Conservation (phyloP, 2,113 vertebrate genomes). For the Balaenoptera acutorostrata region DNA sequence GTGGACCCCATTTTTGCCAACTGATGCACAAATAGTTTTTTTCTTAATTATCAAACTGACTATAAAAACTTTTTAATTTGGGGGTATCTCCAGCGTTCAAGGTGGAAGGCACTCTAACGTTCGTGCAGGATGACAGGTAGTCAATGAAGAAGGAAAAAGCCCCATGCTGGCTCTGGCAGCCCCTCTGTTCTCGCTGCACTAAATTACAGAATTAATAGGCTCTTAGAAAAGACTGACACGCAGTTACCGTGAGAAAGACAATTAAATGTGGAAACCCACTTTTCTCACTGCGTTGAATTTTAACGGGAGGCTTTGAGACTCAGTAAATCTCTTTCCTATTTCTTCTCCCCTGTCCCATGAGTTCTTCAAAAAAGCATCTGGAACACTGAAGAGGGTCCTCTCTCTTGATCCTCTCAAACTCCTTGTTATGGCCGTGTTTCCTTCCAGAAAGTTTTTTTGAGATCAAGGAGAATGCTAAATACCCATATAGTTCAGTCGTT, state of each 20-base stretch:
- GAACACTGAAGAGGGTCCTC: not conserved
- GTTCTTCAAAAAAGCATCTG: slow-evolving; percentile 48
- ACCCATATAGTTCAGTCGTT: not conserved
- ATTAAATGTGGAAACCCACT: slow-evolving; percentile 82
- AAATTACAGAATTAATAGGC: slow-evolving; percentile 85
- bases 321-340: slow-evolving; percentile 80
- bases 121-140: slow-evolving; percentile 79
- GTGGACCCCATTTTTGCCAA: slow-evolving; percentile 63
- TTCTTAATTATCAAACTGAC: slow-evolving; percentile 59
- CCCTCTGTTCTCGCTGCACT: slow-evolving; percentile 69
- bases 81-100: slow-evolving; percentile 70
- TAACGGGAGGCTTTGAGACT: slow-evolving; percentile 77
- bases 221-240: slow-evolving; percentile 82
- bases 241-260: slow-evolving; percentile 81
- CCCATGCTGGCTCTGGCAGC: slow-evolving; percentile 53
- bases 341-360: slow-evolving; percentile 63
- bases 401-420: not conserved
- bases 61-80: slow-evolving; percentile 74
- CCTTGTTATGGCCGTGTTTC: not conserved
- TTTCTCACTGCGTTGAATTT: slow-evolving; percentile 80
- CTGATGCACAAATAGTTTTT: slow-evolving; percentile 66
- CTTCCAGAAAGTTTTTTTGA: not conserved
- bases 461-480: not conserved
- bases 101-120: slow-evolving; percentile 68
- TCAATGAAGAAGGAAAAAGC: slow-evolving; percentile 72